Evolutionary conservation across 2,113 vertebrate genomes (phyloP), one percentile per base, ranked within the genome.

Genomic region (Apteryx mantelli): DNA sequence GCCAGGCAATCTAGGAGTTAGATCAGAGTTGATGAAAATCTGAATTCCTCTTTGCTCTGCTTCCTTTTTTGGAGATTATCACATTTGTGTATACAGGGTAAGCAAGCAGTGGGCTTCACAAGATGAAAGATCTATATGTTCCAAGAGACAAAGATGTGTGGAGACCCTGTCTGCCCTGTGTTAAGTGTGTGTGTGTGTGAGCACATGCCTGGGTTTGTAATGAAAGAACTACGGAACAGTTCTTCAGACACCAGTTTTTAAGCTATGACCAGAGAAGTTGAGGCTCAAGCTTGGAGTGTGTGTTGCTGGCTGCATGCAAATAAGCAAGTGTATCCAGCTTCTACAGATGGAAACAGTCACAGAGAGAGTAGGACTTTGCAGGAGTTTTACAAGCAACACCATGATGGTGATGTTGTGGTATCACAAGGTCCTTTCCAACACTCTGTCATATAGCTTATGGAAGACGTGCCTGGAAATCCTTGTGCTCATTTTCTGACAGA

Each of bases 101-200:
- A 66, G 50, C 9, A 38, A 34, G 61, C 25, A 76, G 0, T 0
- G 1, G 22, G 17, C 53, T 81, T 77, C 36, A 34, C 53, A 48
- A 88, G 48, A 30, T 77, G n/a, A 26, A 53, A 66, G 68, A 38
- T 36, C 20, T 2, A 0, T 53, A 30, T 5, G 55, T 92, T 86
- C 32, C 50, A 52, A 32, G 63, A 66, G 28, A 7, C 36, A 19
- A 48, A 65, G 28, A 6, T 28, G 48, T 20, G 8, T 20, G 66
- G 34, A 53, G 36, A 28, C 5, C 70, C 12, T 30, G 36, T 38
- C 48, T 9, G 25, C 25, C 28, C 17, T 30, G n/a, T 28, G 50
- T 13, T 17, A 38, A 9, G 48, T 12, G 36, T 38, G 36, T 38
- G 48, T 12, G 24, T 8, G 16, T 50, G 21, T 7, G 32, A n/a